Evolutionary conservation across 2,113 vertebrate species (phyloP), one percentile per base, ranked within the genome.

Genomic region (Epinephelus fuscoguttatus): DNA sequence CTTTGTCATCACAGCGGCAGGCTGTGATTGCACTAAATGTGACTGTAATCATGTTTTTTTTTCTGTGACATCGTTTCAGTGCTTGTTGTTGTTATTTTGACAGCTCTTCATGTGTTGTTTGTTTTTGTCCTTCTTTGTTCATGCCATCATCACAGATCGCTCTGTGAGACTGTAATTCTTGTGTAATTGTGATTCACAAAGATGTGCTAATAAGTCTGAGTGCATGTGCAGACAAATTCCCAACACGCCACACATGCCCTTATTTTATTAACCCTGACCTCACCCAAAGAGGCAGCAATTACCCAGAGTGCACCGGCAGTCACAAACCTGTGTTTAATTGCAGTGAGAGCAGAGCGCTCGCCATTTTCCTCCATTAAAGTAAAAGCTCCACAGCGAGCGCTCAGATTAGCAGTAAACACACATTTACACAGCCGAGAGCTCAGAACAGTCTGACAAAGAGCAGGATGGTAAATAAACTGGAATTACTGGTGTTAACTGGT

Each of bases 221-320:
- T 73, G 70, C 77, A 49, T 30, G 47, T 66, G 52, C 52, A 37
- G 80, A 50, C 80, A 27, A 47, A 64, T 56, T 72, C 86, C 53
- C 86, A 64, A n/a, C 33, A 66, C 56, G 4, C 74, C 90, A 6
- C 70, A 89, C 86, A 50, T 79, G 68, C 68, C 37, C 40, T 78
- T 56, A 70, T 84, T 76, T 90, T 72, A 92, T 92, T 93, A 91
- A 91, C 87, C 84, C 74, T 68, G 89, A 92, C 91, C 70, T 80
- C 72, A 6, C 75, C 81, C 71, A 57, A 90, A 92, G 84, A 89
- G 67, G 63, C 69, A 50, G 69, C 82, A 93, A 92, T 93, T 91
- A 91, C 85, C 81, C 75, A 85, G 85, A 94, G 88, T 94, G 91
- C 90, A 87, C 78, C 37, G 25, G 80, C 70, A 42, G 75, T 59